Conservation (phyloP, 1,140 invertebrate genomes). For the Odontomachus brunneus region DNA sequence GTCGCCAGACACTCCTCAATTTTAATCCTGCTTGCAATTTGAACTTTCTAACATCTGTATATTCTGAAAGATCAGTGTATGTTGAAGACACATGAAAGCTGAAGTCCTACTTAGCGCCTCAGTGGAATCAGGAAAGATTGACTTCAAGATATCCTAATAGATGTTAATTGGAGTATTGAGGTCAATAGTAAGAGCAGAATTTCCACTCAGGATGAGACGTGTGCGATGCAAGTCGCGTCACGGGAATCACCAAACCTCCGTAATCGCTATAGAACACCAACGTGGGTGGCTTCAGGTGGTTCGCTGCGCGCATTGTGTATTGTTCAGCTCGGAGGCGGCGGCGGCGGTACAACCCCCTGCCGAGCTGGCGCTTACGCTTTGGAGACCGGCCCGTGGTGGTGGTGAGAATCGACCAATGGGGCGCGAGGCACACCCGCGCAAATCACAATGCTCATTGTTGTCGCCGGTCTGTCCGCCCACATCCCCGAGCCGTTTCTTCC, state of each 20-base stretch:
- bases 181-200: too few species aligned
- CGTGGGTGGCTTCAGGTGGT: conserved; percentile 33
- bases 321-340: conserved; percentile 79
- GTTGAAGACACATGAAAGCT: too few species aligned
- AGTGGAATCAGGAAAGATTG: too few species aligned
- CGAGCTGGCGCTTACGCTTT: conserved; percentile 73
- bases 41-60: too few species aligned
- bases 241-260: neutral
- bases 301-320: conserved; percentile 82
- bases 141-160: too few species aligned
- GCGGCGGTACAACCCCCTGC: conserved; percentile 76
- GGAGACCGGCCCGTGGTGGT: conserved; percentile 74
- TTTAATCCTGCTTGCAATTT: too few species aligned
- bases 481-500: conserved; percentile 69
- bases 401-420: conserved; percentile 80
- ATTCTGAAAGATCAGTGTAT: too few species aligned
- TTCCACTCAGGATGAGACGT: neutral
- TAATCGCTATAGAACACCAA: neutral
- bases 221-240: neutral
- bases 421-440: conserved; percentile 81
- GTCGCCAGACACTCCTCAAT: too few species aligned
- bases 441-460: conserved; percentile 86
- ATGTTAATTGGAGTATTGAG: too few species aligned
- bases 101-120: too few species aligned
- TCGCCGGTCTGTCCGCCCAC: conserved; percentile 82